Conservation (phyloP, 2,797 vertebrate species). For the Ptychobarbus kaznakovi region DNA sequence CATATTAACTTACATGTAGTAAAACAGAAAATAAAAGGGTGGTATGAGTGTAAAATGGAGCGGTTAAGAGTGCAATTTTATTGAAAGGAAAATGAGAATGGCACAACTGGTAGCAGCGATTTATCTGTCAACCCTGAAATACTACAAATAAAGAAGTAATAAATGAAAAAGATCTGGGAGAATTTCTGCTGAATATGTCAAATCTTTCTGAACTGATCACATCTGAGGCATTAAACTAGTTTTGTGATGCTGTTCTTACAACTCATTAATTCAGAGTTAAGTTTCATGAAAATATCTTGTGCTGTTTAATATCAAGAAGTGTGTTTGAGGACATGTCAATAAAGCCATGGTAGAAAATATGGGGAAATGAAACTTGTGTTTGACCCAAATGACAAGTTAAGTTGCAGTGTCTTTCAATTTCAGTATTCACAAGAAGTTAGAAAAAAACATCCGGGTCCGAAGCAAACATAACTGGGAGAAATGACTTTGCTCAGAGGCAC, state of each 20-base stretch:
- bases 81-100: neutral
- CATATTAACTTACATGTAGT: neutral
- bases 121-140: neutral
- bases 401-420: conserved; percentile 26
- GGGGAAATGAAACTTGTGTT: conserved; percentile 50
- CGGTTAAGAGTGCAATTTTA: neutral
- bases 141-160: neutral
- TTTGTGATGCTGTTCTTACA: neutral
- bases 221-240: neutral
- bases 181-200: neutral
- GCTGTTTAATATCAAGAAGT: neutral
- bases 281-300: neutral
- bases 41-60: neutral
- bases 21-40: neutral
- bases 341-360: neutral
- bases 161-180: neutral
- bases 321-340: conserved; percentile 17
- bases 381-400: conserved; percentile 44
- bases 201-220: neutral
- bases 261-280: neutral
- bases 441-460: neutral
- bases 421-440: neutral
- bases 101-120: neutral
- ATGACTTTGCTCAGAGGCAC: neutral
- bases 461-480: neutral